Conservation (phyloP, 2,113 vertebrate genomes). For the Anas platyrhynchos region DNA sequence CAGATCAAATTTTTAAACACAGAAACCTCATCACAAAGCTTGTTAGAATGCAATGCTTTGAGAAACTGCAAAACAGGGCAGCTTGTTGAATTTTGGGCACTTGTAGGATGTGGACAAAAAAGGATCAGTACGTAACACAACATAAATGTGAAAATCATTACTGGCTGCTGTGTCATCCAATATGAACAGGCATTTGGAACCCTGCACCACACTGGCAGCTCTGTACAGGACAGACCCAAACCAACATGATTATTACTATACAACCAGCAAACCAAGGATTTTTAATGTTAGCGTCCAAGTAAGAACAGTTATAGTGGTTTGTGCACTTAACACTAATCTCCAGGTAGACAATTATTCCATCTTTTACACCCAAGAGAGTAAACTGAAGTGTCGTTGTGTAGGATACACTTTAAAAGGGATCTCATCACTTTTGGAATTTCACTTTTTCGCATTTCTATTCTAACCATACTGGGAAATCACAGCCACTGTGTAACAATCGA, state of each 20-base stretch:
- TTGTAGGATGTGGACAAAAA: neutral
- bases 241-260: too few species aligned
- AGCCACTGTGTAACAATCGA: neutral
- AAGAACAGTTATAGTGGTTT: neutral
- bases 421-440: neutral
- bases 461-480: accelerated
- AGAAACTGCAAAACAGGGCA: neutral
- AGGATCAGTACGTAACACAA: neutral
- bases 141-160: neutral
- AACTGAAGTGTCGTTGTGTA: neutral
- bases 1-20: neutral
- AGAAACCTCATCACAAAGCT: neutral
- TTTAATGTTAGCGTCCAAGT: neutral
- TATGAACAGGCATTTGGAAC: neutral
- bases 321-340: neutral
- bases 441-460: neutral
- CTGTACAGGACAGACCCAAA: neutral
- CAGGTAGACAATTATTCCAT: neutral
- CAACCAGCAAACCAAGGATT: neutral
- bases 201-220: neutral
- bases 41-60: neutral
- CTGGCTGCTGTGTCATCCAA: neutral
- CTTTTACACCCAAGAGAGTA: neutral
- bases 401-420: neutral
- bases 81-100: neutral